Percentiles rank a stretch among this genome's conserved stretches.
phyloP scores from a whole-genome alignment of 2,113 vertebrate species.

The Lipophrys pholis region DNA sequence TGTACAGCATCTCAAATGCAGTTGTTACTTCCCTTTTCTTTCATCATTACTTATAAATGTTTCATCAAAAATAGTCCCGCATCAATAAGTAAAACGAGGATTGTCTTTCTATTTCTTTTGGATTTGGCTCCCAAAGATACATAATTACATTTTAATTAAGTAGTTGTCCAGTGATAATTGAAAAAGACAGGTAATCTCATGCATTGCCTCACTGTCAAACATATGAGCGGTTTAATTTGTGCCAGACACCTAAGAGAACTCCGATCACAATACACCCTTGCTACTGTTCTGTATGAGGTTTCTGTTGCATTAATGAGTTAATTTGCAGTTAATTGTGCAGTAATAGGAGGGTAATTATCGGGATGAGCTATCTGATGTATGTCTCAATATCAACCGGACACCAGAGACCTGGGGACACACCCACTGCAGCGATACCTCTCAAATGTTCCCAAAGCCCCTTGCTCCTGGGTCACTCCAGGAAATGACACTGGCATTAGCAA shows the following conservation, averaged over 20 bases:
- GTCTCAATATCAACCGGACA: constrained; percentile 46
- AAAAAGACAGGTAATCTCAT: constrained; percentile 3
- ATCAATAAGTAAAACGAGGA: constrained; percentile 7
- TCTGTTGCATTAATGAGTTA: constrained; percentile 53
- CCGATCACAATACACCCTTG: constrained; percentile 29
- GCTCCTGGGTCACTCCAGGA: constrained; percentile 58
- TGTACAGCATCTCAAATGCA: constrained; percentile 65
- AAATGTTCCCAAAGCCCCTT: constrained; percentile 70
- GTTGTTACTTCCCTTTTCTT: constrained; percentile 52
- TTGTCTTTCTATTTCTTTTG: background rate
- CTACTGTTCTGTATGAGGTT: constrained; percentile 16
- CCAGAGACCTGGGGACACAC: constrained; percentile 44
- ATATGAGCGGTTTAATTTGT: constrained; percentile 33
- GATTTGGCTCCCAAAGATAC: background rate
- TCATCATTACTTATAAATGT: constrained; percentile 30
- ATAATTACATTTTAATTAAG: background rate
- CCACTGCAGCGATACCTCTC: constrained; percentile 33
- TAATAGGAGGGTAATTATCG: constrained; percentile 64
- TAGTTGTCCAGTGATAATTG: background rate
- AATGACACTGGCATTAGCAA: constrained; percentile 78
- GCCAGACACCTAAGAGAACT: constrained; percentile 39
- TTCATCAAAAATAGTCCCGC: background rate
- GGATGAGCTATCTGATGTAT: constrained; percentile 40
- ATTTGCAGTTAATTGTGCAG: constrained; percentile 58
- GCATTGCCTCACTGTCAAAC: constrained; percentile 4